Base-by-base conservation (phyloP, 2,888 invertebrate species). In the Heteropelma amictum region DNA sequence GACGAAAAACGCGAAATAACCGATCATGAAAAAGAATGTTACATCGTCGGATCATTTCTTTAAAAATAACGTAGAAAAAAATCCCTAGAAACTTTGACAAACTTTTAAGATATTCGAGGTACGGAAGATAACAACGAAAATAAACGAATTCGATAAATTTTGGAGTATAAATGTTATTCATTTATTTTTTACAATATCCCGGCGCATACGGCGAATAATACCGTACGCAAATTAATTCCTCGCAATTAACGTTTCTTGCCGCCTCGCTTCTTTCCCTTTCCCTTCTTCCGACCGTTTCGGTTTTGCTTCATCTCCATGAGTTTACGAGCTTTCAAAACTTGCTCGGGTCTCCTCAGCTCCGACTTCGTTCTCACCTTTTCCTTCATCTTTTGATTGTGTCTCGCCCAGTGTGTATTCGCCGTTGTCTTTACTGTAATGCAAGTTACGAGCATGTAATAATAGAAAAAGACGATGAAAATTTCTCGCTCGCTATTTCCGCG, bases 241-340 rank as follows among this genome's bases (percentile, higher is more conserved):
- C 1, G 10, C 0, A 38, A 23, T 72, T 78, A 82, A 64, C 70
- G 78, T 72, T 72, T 83, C 35, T 71, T 81, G 40, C 78, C 67
- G 8, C 78, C 74, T 42, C 79, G 81, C 87, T 85, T 60, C 75
- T 87, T 88, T 84, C 63, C 77, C 86, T 79, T 91, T 90, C 82
- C 89, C 88, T 83, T 91, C 90, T 81, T 91, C 8, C 67, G 91
- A 88, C 82, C 89, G 86, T 82, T 91, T 90, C 81, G 91, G 1
- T 63, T 91, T 85, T 79, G 90, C 89, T 83, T 92, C 90, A 82
- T 91, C 90, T 86, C 89, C 82, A 81, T 89, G 89, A 80, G 91
- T 68, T 91, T 90, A 67, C 96, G 91, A 26, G 93, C 92, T 86
- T 96, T 96, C 30, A 95, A 91, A 80, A 96, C 94, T 88, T 96